Base-by-base conservation (phyloP, 2,113 vertebrate genomes). In the Cynocephalus volans region DNA sequence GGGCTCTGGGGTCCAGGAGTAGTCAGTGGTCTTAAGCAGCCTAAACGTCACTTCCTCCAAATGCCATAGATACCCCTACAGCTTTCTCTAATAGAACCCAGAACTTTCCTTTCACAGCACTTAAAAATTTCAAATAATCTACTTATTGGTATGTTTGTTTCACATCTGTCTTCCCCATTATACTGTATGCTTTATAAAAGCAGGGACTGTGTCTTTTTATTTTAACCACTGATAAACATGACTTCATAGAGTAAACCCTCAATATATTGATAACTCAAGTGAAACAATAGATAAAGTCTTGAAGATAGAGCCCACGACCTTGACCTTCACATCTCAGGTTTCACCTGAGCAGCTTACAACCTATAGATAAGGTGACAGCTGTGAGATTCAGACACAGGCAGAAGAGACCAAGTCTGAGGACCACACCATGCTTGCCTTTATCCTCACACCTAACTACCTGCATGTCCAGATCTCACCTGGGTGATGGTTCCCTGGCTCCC, bases 301-400 rank as follows among this genome's bases (percentile, higher is more conserved):
- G 14, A 4, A 80, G n/a, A 14, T 26, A 2, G 36, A 75, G 3
- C 33, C 19, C 7, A 3, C 3, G 19, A 89, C 26, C n/a, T 76
- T 8, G 26, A 5, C 26, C 36, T 79, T 52, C 28, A 70, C 58
- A 50, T 77, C 52, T 81, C 80, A 75, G 52, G 14, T 36, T 58
- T 69, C 26, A 6, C 26, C 10, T 45, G 58, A 75, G 6, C n/a
- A 75, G n/a, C 15, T 60, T 41, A 18, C 26, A 88, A 1, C 8
- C 36, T 58, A 0, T 0, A 0, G 6, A 19, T 3, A 58, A 0
- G 0, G 41, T 41, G 15, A n/a, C 54, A 70, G 48, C 24, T 17
- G 5, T 56, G 31, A 60, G 9, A 41, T 23, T 26, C 14, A 24
- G 45, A 69, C 23, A 10, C n/a, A 75, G 3, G 8, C 54, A 60